These are phyloP conservation scores for Tryphoninae sp. DNA, from an alignment of 2,888 invertebrate genomes.

Conservation along the genomic window DNA sequence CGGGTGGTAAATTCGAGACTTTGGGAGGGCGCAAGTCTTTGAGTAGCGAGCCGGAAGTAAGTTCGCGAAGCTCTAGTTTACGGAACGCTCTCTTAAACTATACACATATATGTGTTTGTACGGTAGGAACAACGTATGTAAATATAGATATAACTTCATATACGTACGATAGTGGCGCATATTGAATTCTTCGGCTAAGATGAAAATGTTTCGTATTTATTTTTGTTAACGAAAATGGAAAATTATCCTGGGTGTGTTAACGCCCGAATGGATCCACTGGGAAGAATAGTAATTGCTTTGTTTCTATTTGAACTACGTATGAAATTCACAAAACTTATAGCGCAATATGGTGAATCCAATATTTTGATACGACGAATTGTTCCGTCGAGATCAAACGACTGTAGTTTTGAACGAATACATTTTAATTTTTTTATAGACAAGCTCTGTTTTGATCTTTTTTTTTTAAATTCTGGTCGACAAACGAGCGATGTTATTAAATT, in stretches of 20 bases:
- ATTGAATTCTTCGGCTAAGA: not conserved
- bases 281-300: too few relatives aligned
- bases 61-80: conserved; percentile 53
- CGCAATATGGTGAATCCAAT: too few relatives aligned
- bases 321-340: too few relatives aligned
- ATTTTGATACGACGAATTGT: too few relatives aligned
- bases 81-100: conserved; percentile 32
- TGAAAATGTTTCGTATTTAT: not conserved
- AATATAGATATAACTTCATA: conserved; percentile 6
- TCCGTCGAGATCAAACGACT: too few relatives aligned
- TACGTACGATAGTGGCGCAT: not conserved
- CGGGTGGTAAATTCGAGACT: conserved; percentile 47
- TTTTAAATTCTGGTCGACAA: too few relatives aligned
- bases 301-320: too few relatives aligned
- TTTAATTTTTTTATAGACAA: too few relatives aligned
- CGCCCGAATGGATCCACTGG: too few relatives aligned
- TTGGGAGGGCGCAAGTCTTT: conserved; percentile 63
- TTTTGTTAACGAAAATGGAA: not conserved
- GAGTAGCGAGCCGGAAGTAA: conserved; percentile 71
- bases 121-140: not conserved
- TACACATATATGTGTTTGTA: conserved; percentile 4
- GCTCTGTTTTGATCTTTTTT: too few relatives aligned
- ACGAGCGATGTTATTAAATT: too few relatives aligned
- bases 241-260: not conserved
- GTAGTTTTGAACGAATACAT: too few relatives aligned